These are phyloP conservation scores for Orussus abietinus DNA, from an alignment of 1,140 invertebrate species.

Conservation along the genomic window DNA sequence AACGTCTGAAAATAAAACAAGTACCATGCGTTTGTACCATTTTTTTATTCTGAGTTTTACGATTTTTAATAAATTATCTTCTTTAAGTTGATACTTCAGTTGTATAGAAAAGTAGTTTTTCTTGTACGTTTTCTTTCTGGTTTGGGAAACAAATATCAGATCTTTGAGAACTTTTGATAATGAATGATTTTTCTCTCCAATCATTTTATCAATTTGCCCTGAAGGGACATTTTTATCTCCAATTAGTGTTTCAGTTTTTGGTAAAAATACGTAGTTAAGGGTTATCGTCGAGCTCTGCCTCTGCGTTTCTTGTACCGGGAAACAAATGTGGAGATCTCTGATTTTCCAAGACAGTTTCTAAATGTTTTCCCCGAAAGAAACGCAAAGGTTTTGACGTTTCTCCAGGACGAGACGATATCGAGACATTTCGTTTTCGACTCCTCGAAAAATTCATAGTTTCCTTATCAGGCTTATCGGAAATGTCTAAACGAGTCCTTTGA, in stretches of 20 bases:
- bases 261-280: neutral
- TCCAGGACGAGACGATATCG: neutral
- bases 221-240: neutral
- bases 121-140: too few relatives aligned
- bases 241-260: neutral
- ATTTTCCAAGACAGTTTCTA: constrained; percentile 14
- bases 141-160: too few relatives aligned
- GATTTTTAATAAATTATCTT: too few relatives aligned
- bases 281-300: neutral
- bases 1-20: too few relatives aligned
- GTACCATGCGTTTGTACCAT: too few relatives aligned
- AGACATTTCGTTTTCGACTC: too few relatives aligned
- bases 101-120: too few relatives aligned
- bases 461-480: neutral
- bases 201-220: constrained; percentile 8
- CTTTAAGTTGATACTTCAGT: too few relatives aligned
- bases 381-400: constrained; percentile 1
- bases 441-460: neutral
- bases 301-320: constrained; percentile 1
- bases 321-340: constrained; percentile 12
- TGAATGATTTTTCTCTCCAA: constrained; percentile 10
- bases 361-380: neutral
- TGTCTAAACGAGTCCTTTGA: neutral
- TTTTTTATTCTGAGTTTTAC: too few relatives aligned
- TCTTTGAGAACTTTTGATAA: too few relatives aligned